Evolutionary conservation across 2,797 vertebrate genomes (phyloP), one percentile per base, ranked within the genome.

Genomic region (Myotis planiceps): DNA sequence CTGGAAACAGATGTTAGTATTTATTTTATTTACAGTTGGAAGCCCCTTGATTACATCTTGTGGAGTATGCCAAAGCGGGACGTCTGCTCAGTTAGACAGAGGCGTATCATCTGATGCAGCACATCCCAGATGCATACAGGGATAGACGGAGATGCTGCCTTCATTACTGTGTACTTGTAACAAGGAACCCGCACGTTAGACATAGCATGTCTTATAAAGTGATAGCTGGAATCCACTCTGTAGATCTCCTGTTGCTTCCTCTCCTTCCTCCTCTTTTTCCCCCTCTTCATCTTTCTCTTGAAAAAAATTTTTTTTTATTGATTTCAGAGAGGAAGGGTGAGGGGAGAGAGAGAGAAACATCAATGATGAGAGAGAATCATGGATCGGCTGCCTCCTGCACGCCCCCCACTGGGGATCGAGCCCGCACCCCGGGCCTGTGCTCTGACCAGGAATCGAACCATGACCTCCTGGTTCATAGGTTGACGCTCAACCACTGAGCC

Each of bases 71-170:
- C 42, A 82, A 5, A 74, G 81, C 21, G 81, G 16, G 39, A 47
- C 19, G 27, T 92, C 68, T 94, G 42, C 89, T 95, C 60, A 42
- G 39, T 86, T 74, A 78, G 82, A 80, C 25, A 90, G 29, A 72
- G 25, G 39, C 42, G 15, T 6, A 19, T 81, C 25, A n/a, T 9
- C 49, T 32, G 80, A 71, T 7, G 47, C 47, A 85, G 21, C 93
- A 68, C 13, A n/a, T 82, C 19, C 71, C 53, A 60, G 66, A 25
- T 39, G 9, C 12, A 13, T n/a, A 1, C 65, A 51, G 39, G 12
- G 18, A 25, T 71, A 39, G 32, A 13, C 42, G 37, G 85, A 82
- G 81, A 19, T 68, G 42, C 39, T 72, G 6, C 9, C 3, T 63
- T 72, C 58, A 47, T 58, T 27, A 19, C 37, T 78, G 14, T 60